Evolutionary conservation across 2,888 invertebrate species (phyloP).

Genomic region (Calameuta idolon): DNA sequence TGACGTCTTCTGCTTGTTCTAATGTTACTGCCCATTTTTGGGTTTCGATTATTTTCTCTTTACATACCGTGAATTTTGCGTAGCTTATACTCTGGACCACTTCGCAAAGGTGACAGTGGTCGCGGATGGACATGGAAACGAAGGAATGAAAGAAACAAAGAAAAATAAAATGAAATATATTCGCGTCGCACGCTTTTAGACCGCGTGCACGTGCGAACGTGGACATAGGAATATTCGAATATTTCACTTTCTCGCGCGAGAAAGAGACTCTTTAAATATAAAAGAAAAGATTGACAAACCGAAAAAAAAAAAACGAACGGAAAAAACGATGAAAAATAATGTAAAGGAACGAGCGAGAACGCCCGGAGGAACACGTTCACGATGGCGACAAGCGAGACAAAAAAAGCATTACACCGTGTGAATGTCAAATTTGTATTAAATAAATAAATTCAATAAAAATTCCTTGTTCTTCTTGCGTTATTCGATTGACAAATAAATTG

Average conservation of each 20-base stretch:
- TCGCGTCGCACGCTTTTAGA: neutral
- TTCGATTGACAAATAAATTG: neutral
- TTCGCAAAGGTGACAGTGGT: neutral
- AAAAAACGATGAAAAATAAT: neutral
- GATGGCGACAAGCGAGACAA: slow-evolving; percentile 6
- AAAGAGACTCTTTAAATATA: neutral
- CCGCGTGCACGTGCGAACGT: neutral
- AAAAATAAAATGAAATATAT: neutral
- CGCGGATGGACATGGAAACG: neutral
- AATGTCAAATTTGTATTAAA: slow-evolving; percentile 65
- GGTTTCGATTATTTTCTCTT: neutral
- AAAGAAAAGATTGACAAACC: neutral
- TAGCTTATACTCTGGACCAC: neutral
- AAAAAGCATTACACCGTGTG: slow-evolving; percentile 50
- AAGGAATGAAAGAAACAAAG: neutral
- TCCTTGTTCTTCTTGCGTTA: slow-evolving; percentile 24
- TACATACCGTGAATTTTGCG: neutral
- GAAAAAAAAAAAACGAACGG: neutral
- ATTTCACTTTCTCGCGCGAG: neutral
- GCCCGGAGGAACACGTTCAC: neutral
- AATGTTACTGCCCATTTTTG: neutral
- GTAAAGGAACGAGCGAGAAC: neutral
- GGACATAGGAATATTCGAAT: slow-evolving; percentile 2
- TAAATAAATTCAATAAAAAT: slow-evolving; percentile 60
- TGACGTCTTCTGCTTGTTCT: neutral